A percentile compares a stretch with the other conserved stretches of the same genome.
Conservation (phyloP, 2,113 vertebrate species). For the Corythaeola cristata region DNA sequence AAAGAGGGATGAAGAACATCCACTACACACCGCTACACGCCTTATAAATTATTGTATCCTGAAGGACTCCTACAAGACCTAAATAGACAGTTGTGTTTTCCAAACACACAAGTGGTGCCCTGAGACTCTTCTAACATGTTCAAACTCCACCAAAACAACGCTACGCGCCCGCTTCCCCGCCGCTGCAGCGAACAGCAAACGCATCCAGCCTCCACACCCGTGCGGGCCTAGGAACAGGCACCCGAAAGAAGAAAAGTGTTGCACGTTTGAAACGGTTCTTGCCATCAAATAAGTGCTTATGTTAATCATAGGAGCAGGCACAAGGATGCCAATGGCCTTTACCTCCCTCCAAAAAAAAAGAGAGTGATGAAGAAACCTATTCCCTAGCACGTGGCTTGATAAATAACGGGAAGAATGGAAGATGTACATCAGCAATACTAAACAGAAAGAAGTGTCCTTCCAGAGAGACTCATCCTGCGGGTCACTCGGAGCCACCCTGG, state of each 20-base stretch:
- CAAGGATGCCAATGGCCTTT: neutral
- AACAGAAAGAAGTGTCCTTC: neutral
- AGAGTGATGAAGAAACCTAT: neutral
- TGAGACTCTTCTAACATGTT: accelerated
- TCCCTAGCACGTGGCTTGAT: neutral
- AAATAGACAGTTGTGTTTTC: neutral
- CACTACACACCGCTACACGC: neutral
- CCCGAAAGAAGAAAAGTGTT: neutral
- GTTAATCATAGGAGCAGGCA: neutral
- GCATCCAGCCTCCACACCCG: accelerated
- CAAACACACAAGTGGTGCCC: accelerated
- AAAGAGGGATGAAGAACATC: neutral
- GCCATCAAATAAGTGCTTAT: no score
- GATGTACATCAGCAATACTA: neutral
- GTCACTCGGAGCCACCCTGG: neutral
- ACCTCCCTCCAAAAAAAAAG: neutral
- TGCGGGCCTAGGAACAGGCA: neutral
- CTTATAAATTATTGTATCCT: neutral
- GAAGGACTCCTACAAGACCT: neutral
- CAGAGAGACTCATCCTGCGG: neutral
- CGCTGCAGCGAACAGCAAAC: neutral
- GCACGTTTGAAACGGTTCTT: neutral
- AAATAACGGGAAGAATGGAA: neutral
- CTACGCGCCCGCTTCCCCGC: neutral
- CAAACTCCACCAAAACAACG: neutral